These are phyloP conservation scores for Hydrolagus colliei DNA, from an alignment of 2,797 vertebrate species.

Conservation along the genomic window DNA sequence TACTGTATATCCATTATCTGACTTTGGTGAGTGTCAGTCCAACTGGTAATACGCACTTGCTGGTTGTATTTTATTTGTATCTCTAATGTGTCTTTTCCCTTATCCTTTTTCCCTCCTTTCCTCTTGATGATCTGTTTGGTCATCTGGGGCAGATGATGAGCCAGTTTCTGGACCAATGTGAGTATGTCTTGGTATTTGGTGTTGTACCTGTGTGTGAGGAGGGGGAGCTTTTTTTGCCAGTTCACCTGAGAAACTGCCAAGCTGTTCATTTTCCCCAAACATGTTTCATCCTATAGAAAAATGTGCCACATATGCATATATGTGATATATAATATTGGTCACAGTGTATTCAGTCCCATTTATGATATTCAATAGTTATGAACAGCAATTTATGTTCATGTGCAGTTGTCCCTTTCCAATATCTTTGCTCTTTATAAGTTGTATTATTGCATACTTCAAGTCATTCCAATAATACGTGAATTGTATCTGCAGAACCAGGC, in stretches of 20 bases:
- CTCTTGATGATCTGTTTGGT: conserved; percentile 37
- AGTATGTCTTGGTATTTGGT: conserved; percentile 50
- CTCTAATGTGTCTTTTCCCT: conserved; percentile 47
- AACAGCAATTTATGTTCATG: neutral
- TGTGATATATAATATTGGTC: too few relatives aligned
- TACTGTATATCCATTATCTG: conserved; percentile 44
- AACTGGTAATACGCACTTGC: neutral
- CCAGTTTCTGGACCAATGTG: conserved; percentile 84
- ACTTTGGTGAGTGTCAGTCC: neutral
- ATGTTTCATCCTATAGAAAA: too few relatives aligned
- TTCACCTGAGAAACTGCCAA: too few relatives aligned
- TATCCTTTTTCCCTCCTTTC: conserved; percentile 41
- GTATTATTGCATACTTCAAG: too few relatives aligned
- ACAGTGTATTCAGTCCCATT: neutral
- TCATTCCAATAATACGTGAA: neutral
- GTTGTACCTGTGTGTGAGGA: too few relatives aligned
- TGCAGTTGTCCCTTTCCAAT: too few relatives aligned
- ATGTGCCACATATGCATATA: too few relatives aligned
- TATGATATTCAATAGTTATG: neutral
- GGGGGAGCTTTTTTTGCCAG: too few relatives aligned
- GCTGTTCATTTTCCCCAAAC: too few relatives aligned
- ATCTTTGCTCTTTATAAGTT: too few relatives aligned
- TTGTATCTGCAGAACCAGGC: neutral
- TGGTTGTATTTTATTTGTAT: neutral
- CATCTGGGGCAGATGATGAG: conserved; percentile 75